Conservation (phyloP, 2,888 invertebrate genomes). For the Bellardia pandia region DNA sequence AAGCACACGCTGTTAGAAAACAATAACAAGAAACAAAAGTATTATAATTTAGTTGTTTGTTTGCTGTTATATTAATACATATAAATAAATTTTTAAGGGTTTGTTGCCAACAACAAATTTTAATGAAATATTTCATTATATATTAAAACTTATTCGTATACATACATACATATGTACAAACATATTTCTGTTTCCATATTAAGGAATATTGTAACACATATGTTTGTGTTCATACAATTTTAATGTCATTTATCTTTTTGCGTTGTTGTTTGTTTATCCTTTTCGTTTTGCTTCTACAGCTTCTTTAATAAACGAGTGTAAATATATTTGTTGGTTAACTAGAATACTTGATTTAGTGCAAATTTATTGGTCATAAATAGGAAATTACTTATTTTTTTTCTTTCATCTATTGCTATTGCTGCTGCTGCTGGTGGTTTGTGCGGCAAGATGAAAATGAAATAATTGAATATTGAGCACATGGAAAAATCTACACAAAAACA, state of each 20-base stretch:
- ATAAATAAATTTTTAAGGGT: neutral
- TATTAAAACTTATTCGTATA: neutral
- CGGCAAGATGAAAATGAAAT: neutral
- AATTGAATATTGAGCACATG: conserved; percentile 26
- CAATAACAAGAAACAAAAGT: neutral
- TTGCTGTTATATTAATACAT: neutral
- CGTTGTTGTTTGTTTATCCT: neutral
- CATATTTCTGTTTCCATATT: neutral
- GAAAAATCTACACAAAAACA: neutral
- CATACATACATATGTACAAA: too few relatives aligned
- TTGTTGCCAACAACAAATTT: neutral
- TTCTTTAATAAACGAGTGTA: neutral
- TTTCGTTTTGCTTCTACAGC: neutral
- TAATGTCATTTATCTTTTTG: neutral
- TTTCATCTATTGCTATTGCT: neutral
- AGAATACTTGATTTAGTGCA: conserved; percentile 51
- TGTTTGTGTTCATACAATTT: too few relatives aligned
- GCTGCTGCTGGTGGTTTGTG: neutral
- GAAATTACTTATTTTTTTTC: conserved; percentile 30
- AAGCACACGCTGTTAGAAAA: neutral
- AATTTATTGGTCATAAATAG: conserved; percentile 62
- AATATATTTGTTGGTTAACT: neutral
- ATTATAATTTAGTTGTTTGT: neutral
- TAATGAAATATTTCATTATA: neutral
- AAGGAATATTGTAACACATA: neutral